Conservation (phyloP, 2,113 vertebrate species). For the Zeus faber region DNA sequence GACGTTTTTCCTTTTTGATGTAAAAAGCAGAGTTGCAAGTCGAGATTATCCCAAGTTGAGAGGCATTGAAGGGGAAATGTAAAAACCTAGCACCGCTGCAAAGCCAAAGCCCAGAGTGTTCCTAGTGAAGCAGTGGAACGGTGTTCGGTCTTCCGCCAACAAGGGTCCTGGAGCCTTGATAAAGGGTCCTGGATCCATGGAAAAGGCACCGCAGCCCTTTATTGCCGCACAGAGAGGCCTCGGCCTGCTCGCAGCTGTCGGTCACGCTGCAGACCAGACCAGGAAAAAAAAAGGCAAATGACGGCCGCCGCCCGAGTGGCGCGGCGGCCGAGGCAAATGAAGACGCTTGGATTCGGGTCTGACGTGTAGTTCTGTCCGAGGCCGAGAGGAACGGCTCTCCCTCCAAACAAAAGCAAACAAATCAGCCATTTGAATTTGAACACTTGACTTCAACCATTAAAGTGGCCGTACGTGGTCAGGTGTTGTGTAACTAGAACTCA, state of each 20-base stretch:
- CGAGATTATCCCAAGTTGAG: too few species aligned
- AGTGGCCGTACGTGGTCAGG: conserved; percentile 20
- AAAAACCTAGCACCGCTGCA: too few species aligned
- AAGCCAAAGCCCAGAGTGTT: too few species aligned
- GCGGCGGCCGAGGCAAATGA: conserved; percentile 47
- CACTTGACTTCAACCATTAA: conserved; percentile 54
- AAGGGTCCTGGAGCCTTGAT: too few species aligned
- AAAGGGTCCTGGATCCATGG: conserved; percentile 49
- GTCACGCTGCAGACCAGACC: conserved; percentile 17
- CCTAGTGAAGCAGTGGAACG: too few species aligned
- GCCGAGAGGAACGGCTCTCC: conserved; percentile 67
- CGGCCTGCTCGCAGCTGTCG: conserved; percentile 26
- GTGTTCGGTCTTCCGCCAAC: too few species aligned
- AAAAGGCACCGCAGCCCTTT: too few species aligned
- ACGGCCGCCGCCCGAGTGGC: conserved; percentile 16
- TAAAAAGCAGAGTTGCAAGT: too few species aligned
- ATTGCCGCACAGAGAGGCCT: conserved; percentile 35
- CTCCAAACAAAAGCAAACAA: conserved; percentile 75
- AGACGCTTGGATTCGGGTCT: conserved; percentile 42
- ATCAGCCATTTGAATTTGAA: conserved; percentile 73
- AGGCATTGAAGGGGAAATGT: too few species aligned
- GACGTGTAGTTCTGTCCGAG: conserved; percentile 31
- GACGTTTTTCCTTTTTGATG: too few species aligned
- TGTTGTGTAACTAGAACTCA: too few species aligned
- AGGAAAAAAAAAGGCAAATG: too few species aligned